Base-by-base conservation (phyloP, 2,888 invertebrate genomes). In the Brachyptera putata region DNA sequence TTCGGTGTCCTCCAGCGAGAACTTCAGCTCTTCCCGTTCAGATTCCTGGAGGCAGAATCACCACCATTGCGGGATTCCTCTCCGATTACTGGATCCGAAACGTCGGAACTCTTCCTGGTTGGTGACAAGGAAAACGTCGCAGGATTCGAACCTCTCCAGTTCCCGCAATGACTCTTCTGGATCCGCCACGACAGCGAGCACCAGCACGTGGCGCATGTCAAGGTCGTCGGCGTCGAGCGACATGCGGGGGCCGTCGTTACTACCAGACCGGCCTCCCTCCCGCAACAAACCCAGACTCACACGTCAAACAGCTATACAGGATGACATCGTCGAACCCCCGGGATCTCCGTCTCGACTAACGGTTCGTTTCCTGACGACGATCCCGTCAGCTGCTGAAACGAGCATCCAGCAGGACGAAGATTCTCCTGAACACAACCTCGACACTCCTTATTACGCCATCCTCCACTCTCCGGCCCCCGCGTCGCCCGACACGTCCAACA, bases 161-260 rank as follows among this genome's bases (percentile, higher is more conserved):
- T 93, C 93, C 21, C 80, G 94, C 56, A 94, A 94, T 75, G 94
- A 95, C 75, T 94, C 93, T 13, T 91, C 91, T 0, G 91, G 91
- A 1, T 92, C 93, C 4, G 87, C 85, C 22, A 92, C 92, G 16
- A 92, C 92, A 1, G 92, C 91, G 24, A 91, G 90, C 69, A 94
- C 94, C 16, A 90, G 91, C 69, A 91, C 93, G 58, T 94, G 93
- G 86, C 81, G 93, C 63, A 84, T 92, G 69, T 92, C 93, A 9
- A 80, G 93, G 56, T 92, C 92, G 48, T 91, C 89, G 71, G 87
- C 86, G 60, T 81, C 84, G 25, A 81, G 87, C 69, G 84, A 79
- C 67, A 67, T 46, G 55, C 50, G 55, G 18, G 48, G 58, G 64
- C 61, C 11, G 66, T 63, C 18, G 64, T 64, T 5, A 61, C 64